Percentiles rank a stretch among this genome's conserved stretches.
These are phyloP conservation scores for Melinaea marsaeus DNA, from an alignment of 2,888 invertebrate species.

Conservation along the genomic window DNA sequence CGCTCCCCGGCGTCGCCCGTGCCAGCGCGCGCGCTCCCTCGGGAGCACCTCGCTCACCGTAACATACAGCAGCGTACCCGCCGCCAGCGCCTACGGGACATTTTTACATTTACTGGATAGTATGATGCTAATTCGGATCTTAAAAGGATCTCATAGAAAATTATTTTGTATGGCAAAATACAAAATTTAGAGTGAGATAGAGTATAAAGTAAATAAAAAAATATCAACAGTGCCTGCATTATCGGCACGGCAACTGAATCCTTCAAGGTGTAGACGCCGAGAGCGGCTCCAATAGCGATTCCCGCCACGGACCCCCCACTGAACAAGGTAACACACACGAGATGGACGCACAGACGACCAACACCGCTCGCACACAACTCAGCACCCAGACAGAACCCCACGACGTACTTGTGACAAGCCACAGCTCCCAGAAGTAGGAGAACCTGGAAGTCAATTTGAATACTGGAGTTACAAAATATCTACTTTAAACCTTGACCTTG, in stretches of 20 bases:
- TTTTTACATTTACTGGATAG: not conserved
- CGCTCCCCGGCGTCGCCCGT: slow-evolving; percentile 76
- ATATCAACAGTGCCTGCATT: slow-evolving; percentile 75
- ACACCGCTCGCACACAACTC: slow-evolving; percentile 80
- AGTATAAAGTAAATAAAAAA: no score
- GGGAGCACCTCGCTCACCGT: slow-evolving; percentile 87
- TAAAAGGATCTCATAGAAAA: no score
- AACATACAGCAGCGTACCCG: slow-evolving; percentile 86
- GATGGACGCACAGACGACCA: slow-evolving; percentile 64
- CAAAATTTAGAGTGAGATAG: no score
- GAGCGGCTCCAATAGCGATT: slow-evolving; percentile 81
- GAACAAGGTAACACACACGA: slow-evolving; percentile 80
- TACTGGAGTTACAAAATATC: not conserved
- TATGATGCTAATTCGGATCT: no score
- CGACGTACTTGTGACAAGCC: slow-evolving; percentile 88
- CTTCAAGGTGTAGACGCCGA: slow-evolving; percentile 70
- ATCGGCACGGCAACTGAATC: slow-evolving; percentile 75
- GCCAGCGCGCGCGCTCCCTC: slow-evolving; percentile 86
- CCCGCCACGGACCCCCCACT: slow-evolving; percentile 83
- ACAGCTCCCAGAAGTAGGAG: slow-evolving; percentile 82
- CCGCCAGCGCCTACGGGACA: slow-evolving; percentile 80
- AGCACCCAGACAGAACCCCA: slow-evolving; percentile 88
- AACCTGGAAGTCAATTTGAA: slow-evolving; percentile 69
- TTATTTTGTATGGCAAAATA: no score
- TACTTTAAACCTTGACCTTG: no score